Conservation (phyloP, 2,797 vertebrate genomes). For the Siniperca scherzeri region DNA sequence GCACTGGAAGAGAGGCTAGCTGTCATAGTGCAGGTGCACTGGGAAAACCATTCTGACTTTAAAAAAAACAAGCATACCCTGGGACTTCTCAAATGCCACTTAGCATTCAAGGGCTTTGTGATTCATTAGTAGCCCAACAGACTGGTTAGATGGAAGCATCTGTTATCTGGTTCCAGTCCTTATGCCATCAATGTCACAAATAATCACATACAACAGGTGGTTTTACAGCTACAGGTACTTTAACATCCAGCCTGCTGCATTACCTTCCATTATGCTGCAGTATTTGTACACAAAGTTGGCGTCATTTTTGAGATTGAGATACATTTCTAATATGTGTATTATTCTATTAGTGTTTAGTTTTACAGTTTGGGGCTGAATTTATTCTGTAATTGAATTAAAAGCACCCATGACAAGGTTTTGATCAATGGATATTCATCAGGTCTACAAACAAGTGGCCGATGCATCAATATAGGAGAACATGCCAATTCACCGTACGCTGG, state of each 20-base stretch:
- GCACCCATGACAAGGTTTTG: not conserved
- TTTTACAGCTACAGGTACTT: slow-evolving; percentile 70
- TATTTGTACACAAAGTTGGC: slow-evolving; percentile 4
- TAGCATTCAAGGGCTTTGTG: slow-evolving; percentile 86
- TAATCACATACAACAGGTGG: slow-evolving; percentile 86
- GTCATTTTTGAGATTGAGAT: not conserved
- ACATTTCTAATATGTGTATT: not conserved
- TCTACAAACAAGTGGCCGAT: slow-evolving; percentile 7
- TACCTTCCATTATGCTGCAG: slow-evolving; percentile 14
- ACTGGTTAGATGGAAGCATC: slow-evolving; percentile 85
- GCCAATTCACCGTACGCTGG: not conserved
- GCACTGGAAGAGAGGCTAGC: slow-evolving; percentile 71
- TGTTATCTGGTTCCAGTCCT: slow-evolving; percentile 86
- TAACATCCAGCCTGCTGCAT: slow-evolving; percentile 46
- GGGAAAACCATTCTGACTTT: slow-evolving; percentile 78
- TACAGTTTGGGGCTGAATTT: not conserved
- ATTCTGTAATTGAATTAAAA: slow-evolving; percentile 3
- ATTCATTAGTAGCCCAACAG: slow-evolving; percentile 86
- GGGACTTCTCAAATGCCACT: slow-evolving; percentile 87
- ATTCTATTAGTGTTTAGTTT: not conserved
- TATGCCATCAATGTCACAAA: slow-evolving; percentile 84
- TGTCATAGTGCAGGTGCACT: slow-evolving; percentile 83
- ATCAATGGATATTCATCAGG: slow-evolving; percentile 19
- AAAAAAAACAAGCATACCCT: slow-evolving; percentile 76
- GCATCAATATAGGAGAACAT: slow-evolving; percentile 7